Evolutionary conservation across 2,113 vertebrate species (phyloP).

Genomic region (Petroica traversi): DNA sequence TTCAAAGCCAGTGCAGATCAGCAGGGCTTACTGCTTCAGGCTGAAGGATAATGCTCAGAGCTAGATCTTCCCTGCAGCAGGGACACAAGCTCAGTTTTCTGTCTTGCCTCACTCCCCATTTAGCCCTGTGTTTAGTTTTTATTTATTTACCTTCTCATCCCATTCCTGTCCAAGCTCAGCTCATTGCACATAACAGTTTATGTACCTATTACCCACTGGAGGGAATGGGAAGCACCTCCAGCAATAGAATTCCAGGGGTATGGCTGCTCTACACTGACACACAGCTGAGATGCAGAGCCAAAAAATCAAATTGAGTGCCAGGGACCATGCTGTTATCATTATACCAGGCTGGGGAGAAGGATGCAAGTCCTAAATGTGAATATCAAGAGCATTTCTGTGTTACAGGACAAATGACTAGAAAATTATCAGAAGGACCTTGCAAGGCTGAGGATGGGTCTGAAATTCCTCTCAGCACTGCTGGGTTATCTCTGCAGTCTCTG

Average conservation of each 20-base stretch:
- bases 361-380: neutral
- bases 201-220: neutral
- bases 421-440: neutral
- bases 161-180: neutral
- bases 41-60: neutral
- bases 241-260: neutral
- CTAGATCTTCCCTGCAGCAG: neutral
- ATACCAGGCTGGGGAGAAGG: neutral
- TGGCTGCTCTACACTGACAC: neutral
- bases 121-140: neutral
- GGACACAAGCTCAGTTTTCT: neutral
- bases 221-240: neutral
- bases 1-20: neutral
- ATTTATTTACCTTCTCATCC: neutral
- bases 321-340: neutral
- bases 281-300: neutral
- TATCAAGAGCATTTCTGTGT: neutral
- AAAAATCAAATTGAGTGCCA: neutral
- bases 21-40: neutral
- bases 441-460: neutral
- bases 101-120: neutral
- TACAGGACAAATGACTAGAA: neutral
- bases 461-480: neutral
- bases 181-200: rapidly evolving
- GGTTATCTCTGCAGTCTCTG: neutral